Evolutionary conservation across 1,140 invertebrate species (phyloP).

Genomic region (Stegodyphus mimosarum): DNA sequence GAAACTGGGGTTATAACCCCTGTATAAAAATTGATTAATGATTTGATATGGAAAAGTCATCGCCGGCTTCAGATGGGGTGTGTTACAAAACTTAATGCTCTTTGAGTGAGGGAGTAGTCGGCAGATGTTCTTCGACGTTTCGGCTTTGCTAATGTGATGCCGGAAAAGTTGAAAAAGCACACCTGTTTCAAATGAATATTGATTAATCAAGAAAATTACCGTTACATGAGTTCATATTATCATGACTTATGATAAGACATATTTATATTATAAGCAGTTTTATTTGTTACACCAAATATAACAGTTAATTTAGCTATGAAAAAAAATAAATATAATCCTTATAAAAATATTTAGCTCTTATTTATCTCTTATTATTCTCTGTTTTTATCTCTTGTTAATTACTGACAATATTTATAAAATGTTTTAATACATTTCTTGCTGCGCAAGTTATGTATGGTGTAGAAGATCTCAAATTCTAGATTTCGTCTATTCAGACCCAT

Average conservation of each 20-base stretch:
- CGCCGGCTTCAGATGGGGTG: constrained; percentile 2
- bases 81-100: no score
- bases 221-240: background rate
- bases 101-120: background rate
- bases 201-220: background rate
- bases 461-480: no score
- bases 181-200: background rate
- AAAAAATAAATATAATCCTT: no score
- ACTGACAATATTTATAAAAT: no score
- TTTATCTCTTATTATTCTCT: no score
- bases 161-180: background rate
- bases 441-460: no score
- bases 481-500: no score
- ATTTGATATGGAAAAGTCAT: background rate
- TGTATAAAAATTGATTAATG: constrained; percentile 40
- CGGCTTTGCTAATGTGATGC: background rate
- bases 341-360: no score
- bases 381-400: no score
- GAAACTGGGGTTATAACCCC: constrained; percentile 60
- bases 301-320: no score
- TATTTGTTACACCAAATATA: no score
- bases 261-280: background rate
- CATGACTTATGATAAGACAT: background rate
- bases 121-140: background rate
- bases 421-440: no score